Conservation (phyloP, 2,797 vertebrate genomes). For the Enteromius afrohamiltoni region DNA sequence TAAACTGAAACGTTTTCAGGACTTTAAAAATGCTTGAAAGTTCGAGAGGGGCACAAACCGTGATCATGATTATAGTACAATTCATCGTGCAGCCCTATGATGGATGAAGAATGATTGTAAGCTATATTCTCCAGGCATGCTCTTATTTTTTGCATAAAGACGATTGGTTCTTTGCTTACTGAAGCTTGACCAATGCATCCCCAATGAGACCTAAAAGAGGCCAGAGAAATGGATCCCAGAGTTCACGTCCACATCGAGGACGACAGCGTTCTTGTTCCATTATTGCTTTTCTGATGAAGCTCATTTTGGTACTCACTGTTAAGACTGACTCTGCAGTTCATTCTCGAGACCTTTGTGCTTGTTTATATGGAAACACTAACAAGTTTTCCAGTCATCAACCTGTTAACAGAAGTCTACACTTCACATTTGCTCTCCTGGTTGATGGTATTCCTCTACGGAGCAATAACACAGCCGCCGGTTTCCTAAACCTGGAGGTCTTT, state of each 20-base stretch:
- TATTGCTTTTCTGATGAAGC: conserved; percentile 55
- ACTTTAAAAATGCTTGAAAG: neutral
- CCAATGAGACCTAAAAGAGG: conserved; percentile 12
- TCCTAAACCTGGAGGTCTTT: neutral
- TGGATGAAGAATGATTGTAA: conserved; percentile 7
- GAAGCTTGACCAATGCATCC: conserved; percentile 29
- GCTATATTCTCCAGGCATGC: conserved; percentile 46
- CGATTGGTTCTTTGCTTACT: conserved; percentile 31
- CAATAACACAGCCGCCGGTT: neutral
- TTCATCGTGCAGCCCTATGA: neutral
- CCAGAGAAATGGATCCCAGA: conserved; percentile 40
- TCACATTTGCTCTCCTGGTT: neutral
- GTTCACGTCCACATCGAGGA: conserved; percentile 47
- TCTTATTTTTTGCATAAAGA: conserved; percentile 49
- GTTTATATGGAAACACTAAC: neutral
- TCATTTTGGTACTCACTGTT: conserved; percentile 6
- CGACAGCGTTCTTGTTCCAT: conserved; percentile 50
- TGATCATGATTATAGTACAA: neutral
- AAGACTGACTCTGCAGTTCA: neutral
- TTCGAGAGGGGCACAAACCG: neutral
- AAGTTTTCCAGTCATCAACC: neutral
- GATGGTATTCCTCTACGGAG: neutral
- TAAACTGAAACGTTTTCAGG: neutral
- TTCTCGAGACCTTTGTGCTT: conserved; percentile 33
- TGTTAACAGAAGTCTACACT: neutral